These are phyloP conservation scores for Periophthalmus magnuspinnatus DNA, from an alignment of 2,797 vertebrate genomes.

Conservation along the genomic window DNA sequence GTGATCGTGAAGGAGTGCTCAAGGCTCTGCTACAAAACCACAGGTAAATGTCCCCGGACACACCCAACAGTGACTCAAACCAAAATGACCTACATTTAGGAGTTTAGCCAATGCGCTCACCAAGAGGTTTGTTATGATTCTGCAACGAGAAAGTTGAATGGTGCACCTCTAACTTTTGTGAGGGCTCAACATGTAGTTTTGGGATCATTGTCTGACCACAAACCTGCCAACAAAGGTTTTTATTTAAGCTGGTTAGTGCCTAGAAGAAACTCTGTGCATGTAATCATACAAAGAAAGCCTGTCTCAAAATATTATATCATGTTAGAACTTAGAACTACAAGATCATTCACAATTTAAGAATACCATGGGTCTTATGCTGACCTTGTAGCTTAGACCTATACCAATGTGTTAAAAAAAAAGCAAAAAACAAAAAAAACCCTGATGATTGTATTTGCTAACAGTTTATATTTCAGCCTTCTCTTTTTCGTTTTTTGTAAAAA, in stretches of 20 bases:
- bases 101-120: conserved; percentile 30
- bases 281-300: not conserved
- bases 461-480: not conserved
- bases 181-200: conserved; percentile 40
- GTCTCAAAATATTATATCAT: not conserved
- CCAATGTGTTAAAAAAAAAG: not conserved
- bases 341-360: no score
- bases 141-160: conserved; percentile 26
- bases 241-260: conserved; percentile 15
- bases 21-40: conserved; percentile 82
- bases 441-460: not conserved
- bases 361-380: no score
- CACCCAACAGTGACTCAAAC: conserved; percentile 44
- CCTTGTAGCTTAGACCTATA: not conserved
- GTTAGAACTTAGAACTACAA: no score
- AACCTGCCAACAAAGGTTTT: conserved; percentile 30
- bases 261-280: conserved; percentile 4
- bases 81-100: conserved; percentile 36
- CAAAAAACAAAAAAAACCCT: no score
- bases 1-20: conserved; percentile 78
- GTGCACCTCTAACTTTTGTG: conserved; percentile 23
- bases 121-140: not conserved
- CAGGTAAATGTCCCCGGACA: conserved; percentile 50
- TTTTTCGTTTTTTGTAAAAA: no score
- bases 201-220: conserved; percentile 26